Base-by-base conservation (phyloP, 2,888 invertebrate species). In the Caenorhabditis zanzibari region DNA sequence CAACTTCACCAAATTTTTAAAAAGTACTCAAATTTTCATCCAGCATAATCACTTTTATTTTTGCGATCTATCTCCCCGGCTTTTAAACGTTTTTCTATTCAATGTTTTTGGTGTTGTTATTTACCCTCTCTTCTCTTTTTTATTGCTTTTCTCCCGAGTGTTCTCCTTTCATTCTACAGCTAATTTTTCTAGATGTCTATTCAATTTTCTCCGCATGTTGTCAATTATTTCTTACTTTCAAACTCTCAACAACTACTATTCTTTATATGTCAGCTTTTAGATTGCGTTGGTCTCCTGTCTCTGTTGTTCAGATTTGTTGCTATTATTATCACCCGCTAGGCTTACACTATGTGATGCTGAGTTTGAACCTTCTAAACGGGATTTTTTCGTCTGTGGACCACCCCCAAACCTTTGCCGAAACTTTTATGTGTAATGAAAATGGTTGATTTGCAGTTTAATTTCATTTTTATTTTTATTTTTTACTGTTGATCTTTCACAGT, bases 401-500 rank as follows among this genome's bases (percentile, higher is more conserved):
- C 38, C 47, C 28, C 64, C 26, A 24, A 26, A 24, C 38, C 24
- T 14, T 49, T 16, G 63, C 58, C 26, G 35, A 35, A 22, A 52
- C n/a, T 26, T 35, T 44, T 71, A 52, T 35, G 63, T 59, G 54
- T 28, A 71, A 54, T 38, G 22, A 28, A 54, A 22, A 3, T 19
- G 16, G 1, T 38, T 22, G 16, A 22, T 69, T 41, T 26, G 14
- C 44, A 61, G 9, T 66, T 56, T 19, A 19, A 69, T 63, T 24
- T 14, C 26, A 38, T n/a, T 35, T 24, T 22, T 38, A 14, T n/a
- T 49, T 35, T 24, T 3, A 16, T 19, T 54, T 10, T 58, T 44
- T 41, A 79, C 64, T 64, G 52, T 63, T 71, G 59, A 19, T 19
- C 3, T 35, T 24, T 64, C 19, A 61, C 72, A 79, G 71, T 72